These are phyloP conservation scores for Epinotia brunnichana DNA, from an alignment of 2,888 invertebrate species.

Conservation along the genomic window DNA sequence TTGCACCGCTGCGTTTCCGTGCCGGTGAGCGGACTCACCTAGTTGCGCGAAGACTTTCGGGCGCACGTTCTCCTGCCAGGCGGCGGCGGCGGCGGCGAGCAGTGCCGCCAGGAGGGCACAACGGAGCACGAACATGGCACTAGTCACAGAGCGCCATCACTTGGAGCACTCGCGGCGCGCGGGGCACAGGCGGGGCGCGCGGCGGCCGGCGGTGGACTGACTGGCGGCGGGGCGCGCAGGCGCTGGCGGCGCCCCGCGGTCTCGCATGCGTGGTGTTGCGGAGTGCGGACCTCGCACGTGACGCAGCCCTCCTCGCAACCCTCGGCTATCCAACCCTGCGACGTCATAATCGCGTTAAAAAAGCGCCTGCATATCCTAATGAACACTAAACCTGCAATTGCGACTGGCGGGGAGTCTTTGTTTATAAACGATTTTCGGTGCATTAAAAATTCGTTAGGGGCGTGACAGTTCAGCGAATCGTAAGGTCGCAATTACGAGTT, in stretches of 20 bases:
- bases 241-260: constrained; percentile 79
- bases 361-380: constrained; percentile 81
- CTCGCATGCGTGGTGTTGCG: constrained; percentile 83
- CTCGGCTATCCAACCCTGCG: constrained; percentile 71
- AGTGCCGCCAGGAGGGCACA: constrained; percentile 81
- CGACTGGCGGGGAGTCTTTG: constrained; percentile 67
- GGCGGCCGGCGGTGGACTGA: constrained; percentile 62
- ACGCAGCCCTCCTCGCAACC: constrained; percentile 82
- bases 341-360: constrained; percentile 82
- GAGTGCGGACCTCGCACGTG: constrained; percentile 83
- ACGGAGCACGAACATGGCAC: constrained; percentile 81
- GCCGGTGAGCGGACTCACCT: constrained; percentile 86
- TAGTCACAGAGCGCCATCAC: constrained; percentile 82
- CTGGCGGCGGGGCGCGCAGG: constrained; percentile 67
- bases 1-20: constrained; percentile 56
- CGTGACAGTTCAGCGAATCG: constrained; percentile 71
- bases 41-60: constrained; percentile 96
- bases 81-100: constrained; percentile 84
- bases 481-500: constrained; percentile 76
- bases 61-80: constrained; percentile 96
- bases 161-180: constrained; percentile 79
- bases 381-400: constrained; percentile 81
- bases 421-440: constrained; percentile 70
- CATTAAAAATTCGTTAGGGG: constrained; percentile 76
- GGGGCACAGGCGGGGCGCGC: constrained; percentile 80